These are phyloP conservation scores for Myotis yumanensis DNA, from an alignment of 2,113 vertebrate species.

Conservation along the genomic window DNA sequence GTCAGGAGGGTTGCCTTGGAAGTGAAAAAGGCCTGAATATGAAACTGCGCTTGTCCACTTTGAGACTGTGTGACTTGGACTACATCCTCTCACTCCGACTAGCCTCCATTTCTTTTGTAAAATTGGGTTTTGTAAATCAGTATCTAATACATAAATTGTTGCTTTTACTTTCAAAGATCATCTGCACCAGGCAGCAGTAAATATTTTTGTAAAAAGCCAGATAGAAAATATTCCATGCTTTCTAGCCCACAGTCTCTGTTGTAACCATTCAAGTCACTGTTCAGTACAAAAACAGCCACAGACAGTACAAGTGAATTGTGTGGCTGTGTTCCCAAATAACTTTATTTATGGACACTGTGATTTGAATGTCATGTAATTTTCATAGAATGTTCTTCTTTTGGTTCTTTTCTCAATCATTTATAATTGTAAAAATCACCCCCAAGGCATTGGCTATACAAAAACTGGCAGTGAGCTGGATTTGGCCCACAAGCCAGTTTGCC, in stretches of 20 bases:
- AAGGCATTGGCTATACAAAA: background rate
- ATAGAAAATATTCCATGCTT: background rate
- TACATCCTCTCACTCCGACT: background rate
- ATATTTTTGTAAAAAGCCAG: background rate
- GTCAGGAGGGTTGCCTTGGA: background rate
- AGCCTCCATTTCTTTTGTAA: background rate
- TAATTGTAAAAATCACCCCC: background rate
- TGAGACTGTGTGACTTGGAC: background rate
- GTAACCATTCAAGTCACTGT: background rate
- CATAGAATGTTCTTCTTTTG: background rate
- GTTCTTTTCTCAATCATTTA: background rate
- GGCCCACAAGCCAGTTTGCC: background rate
- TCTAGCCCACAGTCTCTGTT: background rate
- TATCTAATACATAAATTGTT: background rate
- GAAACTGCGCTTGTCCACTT: background rate
- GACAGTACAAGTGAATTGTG: background rate
- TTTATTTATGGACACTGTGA: background rate
- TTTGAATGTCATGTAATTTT: background rate
- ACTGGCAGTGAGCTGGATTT: background rate
- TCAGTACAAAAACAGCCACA: background rate
- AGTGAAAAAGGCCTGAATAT: background rate
- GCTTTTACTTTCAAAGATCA: slow-evolving; percentile 31
- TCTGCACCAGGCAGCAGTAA: background rate
- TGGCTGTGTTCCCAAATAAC: background rate
- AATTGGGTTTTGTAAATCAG: background rate